A percentile compares a stretch with the other conserved stretches of the same genome.
Conservation (phyloP, 1,140 invertebrate genomes). For the Sarcophaga peregrina region DNA sequence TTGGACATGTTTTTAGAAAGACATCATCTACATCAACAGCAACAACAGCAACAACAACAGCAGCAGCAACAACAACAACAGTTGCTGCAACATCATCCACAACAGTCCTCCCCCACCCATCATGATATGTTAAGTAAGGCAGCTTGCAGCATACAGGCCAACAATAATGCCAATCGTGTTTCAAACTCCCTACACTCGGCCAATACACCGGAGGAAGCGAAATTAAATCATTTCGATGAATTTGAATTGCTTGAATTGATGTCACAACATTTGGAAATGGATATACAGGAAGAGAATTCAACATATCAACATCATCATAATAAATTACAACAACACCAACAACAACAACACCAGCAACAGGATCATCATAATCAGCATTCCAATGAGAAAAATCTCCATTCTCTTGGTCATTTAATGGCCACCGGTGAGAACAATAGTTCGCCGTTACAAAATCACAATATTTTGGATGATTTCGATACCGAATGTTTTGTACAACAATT, state of each 20-base stretch:
- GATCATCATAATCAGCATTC: conserved; percentile 21
- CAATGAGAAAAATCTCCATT: conserved; percentile 48
- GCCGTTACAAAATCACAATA: neutral
- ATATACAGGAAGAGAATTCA: conserved; percentile 60
- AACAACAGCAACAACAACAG: conserved; percentile 50
- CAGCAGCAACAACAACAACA: conserved; percentile 51
- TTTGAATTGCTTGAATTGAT: conserved; percentile 63
- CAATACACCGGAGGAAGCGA: conserved; percentile 51
- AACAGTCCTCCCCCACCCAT: conserved; percentile 50
- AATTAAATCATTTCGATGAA: conserved; percentile 64
- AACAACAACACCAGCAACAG: conserved; percentile 6
- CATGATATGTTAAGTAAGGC: conserved; percentile 47
- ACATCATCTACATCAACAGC: conserved; percentile 58
- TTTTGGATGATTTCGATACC: conserved; percentile 24
- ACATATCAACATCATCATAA: conserved; percentile 7
- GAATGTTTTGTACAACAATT: conserved; percentile 26
- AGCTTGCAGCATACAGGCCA: neutral
- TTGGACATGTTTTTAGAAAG: conserved; percentile 63
- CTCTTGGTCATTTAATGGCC: conserved; percentile 59
- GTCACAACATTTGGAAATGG: conserved; percentile 66
- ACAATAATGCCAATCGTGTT: neutral
- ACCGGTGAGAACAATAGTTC: neutral
- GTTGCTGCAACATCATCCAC: conserved; percentile 24
- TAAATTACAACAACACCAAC: conserved; percentile 31
- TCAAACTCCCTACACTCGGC: neutral